A percentile compares a stretch with the other conserved stretches of the same genome.
phyloP scores from a whole-genome alignment of 2,797 vertebrate species.

The Gouania willdenowi region DNA sequence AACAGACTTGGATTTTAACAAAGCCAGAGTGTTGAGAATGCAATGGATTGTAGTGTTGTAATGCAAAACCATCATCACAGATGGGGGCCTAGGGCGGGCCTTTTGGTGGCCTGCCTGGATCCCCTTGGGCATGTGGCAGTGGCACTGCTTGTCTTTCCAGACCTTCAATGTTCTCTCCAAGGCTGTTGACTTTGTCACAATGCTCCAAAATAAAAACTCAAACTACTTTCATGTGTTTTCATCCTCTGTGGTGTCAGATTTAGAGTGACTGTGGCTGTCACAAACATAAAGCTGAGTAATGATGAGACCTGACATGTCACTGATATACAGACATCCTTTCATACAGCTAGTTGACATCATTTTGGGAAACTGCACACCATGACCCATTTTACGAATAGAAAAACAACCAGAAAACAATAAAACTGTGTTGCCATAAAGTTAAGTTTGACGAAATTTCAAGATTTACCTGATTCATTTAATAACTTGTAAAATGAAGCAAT shows the following conservation, averaged over 20 bases:
- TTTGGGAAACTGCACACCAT: conserved; percentile 2
- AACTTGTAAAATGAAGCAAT: too few relatives aligned
- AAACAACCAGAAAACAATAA: not conserved
- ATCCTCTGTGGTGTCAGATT: not conserved
- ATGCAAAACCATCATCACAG: too few relatives aligned
- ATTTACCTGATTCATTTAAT: too few relatives aligned
- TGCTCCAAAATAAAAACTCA: not conserved
- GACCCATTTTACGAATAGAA: conserved; percentile 6
- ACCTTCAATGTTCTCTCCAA: too few relatives aligned
- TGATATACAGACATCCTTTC: conserved; percentile 25
- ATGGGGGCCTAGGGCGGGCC: too few relatives aligned
- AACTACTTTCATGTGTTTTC: not conserved
- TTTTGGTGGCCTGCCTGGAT: too few relatives aligned
- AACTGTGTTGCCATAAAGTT: not conserved
- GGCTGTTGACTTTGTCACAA: not conserved
- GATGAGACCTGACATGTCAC: conserved; percentile 4
- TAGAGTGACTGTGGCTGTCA: not conserved
- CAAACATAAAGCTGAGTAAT: not conserved
- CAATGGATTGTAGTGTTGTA: too few relatives aligned
- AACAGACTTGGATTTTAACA: too few relatives aligned
- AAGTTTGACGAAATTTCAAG: too few relatives aligned
- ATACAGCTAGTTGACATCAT: not conserved
- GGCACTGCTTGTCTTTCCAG: too few relatives aligned
- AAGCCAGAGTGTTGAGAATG: too few relatives aligned
- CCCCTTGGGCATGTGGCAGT: too few relatives aligned